These are phyloP conservation scores for Oscheius sp. DNA, from an alignment of 2,888 invertebrate genomes.

Conservation along the genomic window DNA sequence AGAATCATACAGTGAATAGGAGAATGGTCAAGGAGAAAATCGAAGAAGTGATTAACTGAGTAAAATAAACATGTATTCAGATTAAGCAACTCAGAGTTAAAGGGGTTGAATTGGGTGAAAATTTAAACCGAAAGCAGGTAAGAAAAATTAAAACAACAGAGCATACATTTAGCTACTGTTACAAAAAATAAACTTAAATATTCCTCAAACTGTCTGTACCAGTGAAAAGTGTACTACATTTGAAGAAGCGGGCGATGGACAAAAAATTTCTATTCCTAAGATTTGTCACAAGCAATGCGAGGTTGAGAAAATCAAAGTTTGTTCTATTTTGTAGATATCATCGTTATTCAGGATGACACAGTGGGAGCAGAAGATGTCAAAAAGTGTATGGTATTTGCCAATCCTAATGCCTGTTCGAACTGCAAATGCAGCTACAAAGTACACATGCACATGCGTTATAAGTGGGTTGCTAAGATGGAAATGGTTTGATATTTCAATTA, in stretches of 20 bases:
- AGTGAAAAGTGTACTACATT: background rate
- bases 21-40: slow-evolving; percentile 9
- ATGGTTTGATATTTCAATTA: background rate
- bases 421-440: background rate
- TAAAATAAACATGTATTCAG: background rate
- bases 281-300: background rate
- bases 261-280: background rate
- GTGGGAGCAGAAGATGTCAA: too few species aligned
- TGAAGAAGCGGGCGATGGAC: background rate
- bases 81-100: background rate
- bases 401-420: background rate
- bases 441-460: slow-evolving; percentile 1
- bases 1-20: slow-evolving; percentile 18
- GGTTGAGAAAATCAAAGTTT: background rate
- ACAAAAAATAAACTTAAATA: background rate
- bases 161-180: too few species aligned
- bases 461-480: background rate
- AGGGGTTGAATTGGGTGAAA: background rate
- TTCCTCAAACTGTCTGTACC: slow-evolving; percentile 40
- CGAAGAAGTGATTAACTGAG: slow-evolving; percentile 11
- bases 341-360: too few species aligned
- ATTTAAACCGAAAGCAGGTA: background rate
- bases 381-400: too few species aligned
- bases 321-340: too few species aligned
- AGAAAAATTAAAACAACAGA: background rate